Percentiles rank a stretch among this genome's conserved stretches.
phyloP scores from a whole-genome alignment of 2,113 vertebrate genomes.

The Narcine bancroftii region DNA sequence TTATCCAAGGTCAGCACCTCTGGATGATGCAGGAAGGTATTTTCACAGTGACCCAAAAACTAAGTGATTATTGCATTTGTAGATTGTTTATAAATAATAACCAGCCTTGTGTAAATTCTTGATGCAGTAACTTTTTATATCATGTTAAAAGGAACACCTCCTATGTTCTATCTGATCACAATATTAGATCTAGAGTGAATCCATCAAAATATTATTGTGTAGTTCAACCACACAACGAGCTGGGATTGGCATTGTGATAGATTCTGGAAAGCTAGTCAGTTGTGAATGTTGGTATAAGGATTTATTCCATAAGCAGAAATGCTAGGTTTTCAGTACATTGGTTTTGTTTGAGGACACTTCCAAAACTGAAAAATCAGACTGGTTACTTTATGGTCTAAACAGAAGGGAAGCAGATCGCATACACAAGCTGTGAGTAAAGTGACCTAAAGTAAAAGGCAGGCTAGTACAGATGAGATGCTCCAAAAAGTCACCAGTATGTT shows the following conservation, averaged over 20 bases:
- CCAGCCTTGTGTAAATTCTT: neutral
- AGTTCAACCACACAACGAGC: neutral
- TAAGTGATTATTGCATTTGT: neutral
- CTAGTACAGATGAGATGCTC: neutral
- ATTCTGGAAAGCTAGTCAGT: neutral
- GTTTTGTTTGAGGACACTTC: neutral
- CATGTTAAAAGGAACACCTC: too few species aligned
- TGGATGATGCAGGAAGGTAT: slow-evolving; percentile 4
- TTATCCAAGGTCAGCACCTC: slow-evolving; percentile 28
- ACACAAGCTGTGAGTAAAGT: neutral
- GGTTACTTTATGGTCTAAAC: neutral
- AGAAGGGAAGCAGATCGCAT: neutral
- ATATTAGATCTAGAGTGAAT: neutral
- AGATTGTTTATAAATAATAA: neutral
- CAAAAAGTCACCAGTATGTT: neutral
- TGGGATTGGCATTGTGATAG: neutral
- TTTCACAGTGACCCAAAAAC: neutral
- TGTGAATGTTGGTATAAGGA: neutral
- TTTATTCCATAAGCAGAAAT: neutral
- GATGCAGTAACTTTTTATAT: neutral
- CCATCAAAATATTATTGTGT: neutral
- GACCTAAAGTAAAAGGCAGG: neutral
- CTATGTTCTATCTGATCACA: neutral
- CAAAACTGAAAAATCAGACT: neutral
- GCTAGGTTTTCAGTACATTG: neutral